These are phyloP conservation scores for Aeoliscus strigatus DNA, from an alignment of 2,797 vertebrate genomes.

Conservation along the genomic window DNA sequence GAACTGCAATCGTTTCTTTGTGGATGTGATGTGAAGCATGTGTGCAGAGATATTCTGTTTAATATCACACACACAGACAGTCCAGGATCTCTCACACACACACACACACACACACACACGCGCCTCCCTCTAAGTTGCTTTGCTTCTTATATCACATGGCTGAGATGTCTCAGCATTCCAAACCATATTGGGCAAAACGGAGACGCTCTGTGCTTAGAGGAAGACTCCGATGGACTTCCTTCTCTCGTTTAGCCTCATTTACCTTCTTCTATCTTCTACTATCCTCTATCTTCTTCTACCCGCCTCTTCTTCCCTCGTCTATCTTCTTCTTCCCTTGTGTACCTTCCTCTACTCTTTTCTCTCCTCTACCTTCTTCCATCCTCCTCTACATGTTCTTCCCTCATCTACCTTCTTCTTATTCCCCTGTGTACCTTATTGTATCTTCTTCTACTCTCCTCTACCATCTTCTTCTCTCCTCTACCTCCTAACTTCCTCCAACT, in stretches of 20 bases:
- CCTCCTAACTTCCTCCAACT: no score
- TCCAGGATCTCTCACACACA: not conserved
- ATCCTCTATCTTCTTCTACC: slow-evolving; percentile 22
- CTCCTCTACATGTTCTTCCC: no score
- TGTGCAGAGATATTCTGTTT: slow-evolving; percentile 32
- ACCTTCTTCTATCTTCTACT: slow-evolving; percentile 12
- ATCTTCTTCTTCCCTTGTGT: no score
- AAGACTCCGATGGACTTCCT: slow-evolving; percentile 35
- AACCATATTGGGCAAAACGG: slow-evolving; percentile 74
- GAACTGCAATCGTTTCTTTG: slow-evolving; percentile 28
- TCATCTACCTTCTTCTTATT: no score
- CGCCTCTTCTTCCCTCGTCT: no score
- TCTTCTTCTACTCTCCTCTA: no score
- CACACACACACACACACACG: no score
- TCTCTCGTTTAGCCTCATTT: no score
- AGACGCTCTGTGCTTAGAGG: slow-evolving; percentile 33
- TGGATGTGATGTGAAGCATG: slow-evolving; percentile 27
- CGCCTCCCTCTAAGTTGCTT: slow-evolving; percentile 46
- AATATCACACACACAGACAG: slow-evolving; percentile 38
- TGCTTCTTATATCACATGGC: slow-evolving; percentile 64
- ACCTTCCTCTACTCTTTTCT: no score
- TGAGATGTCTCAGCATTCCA: slow-evolving; percentile 73
- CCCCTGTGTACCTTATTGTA: no score
- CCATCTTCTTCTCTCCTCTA: no score
- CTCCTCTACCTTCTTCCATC: no score